Conservation (phyloP, 92 coral and sea anemone species). For the Paramuricea clavata region DNA sequence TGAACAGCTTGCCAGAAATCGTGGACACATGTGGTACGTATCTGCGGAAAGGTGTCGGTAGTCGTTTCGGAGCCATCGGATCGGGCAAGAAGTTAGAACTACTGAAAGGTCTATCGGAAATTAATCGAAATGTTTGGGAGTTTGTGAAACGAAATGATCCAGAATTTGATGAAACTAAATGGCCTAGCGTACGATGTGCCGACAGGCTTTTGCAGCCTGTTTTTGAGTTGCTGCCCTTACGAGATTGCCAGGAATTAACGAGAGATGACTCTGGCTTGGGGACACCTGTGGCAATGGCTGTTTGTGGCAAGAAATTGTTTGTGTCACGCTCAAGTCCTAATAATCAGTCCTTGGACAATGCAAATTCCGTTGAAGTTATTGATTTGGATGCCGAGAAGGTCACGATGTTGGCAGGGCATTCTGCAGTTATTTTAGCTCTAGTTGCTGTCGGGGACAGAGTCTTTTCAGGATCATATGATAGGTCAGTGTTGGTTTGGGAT, state of each 20-base stretch:
- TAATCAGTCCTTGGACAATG: conserved; percentile 31
- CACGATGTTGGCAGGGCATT: conserved; percentile 79
- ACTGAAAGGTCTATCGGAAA: conserved; percentile 84
- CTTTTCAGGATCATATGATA: conserved; percentile 90
- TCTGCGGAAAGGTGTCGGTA: conserved; percentile 73
- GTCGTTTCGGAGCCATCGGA: conserved; percentile 83
- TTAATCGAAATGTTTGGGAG: conserved; percentile 91
- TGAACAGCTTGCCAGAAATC: conserved; percentile 86
- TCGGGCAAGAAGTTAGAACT: conserved; percentile 69
- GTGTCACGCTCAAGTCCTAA: conserved; percentile 68
- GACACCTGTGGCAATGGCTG: conserved; percentile 79
- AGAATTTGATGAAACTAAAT: conserved; percentile 61
- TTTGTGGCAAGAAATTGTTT: conserved; percentile 73
- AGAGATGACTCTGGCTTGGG: conserved; percentile 60
- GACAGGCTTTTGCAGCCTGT: conserved; percentile 70
- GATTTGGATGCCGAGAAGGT: conserved; percentile 74
- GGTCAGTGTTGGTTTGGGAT: conserved; percentile 86
- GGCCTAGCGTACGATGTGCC: conserved; percentile 70
- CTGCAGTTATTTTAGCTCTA: conserved; percentile 78
- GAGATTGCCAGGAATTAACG: conserved; percentile 61
- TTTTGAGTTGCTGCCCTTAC: conserved; percentile 75
- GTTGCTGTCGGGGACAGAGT: conserved; percentile 61
- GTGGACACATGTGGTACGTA: conserved; percentile 68
- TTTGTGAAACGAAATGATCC: conserved; percentile 66
- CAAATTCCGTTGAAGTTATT: conserved; percentile 75